phyloP scores from a whole-genome alignment of 64 coral and sea anemone genomes.

The Montipora cactus region DNA sequence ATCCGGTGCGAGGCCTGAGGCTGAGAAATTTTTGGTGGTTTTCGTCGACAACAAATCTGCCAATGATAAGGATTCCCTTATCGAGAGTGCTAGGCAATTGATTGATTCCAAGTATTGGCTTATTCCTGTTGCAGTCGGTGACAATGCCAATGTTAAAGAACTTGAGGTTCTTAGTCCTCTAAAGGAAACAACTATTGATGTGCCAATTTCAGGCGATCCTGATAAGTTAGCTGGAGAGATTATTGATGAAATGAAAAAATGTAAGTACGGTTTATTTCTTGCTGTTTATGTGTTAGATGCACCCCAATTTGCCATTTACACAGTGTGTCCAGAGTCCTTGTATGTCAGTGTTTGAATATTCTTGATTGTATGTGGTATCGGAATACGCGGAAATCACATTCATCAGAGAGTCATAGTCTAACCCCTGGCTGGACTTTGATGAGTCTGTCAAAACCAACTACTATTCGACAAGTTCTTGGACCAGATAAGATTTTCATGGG shows the following conservation, averaged over 20 bases:
- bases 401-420: too few relatives aligned
- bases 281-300: neutral
- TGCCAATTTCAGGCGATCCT: conserved; percentile 62
- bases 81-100: conserved; percentile 46
- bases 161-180: conserved; percentile 60
- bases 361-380: too few relatives aligned
- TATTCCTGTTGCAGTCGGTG: conserved; percentile 67
- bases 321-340: too few relatives aligned
- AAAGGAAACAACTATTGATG: conserved; percentile 59
- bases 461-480: too few relatives aligned
- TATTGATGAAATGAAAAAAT: conserved; percentile 68
- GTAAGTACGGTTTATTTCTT: conserved; percentile 23
- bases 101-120: conserved; percentile 55
- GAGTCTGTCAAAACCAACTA: too few relatives aligned
- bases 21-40: conserved; percentile 72
- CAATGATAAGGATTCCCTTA: conserved; percentile 44
- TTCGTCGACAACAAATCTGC: conserved; percentile 72
- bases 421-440: too few relatives aligned
- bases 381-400: too few relatives aligned
- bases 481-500: too few relatives aligned
- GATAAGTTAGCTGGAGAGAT: conserved; percentile 63
- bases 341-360: too few relatives aligned
- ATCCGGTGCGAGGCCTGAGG: conserved; percentile 56
- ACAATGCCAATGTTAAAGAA: conserved; percentile 22
- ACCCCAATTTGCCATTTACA: too few relatives aligned